phyloP scores from a whole-genome alignment of 2,113 vertebrate species.

The Enhydra lutris region DNA sequence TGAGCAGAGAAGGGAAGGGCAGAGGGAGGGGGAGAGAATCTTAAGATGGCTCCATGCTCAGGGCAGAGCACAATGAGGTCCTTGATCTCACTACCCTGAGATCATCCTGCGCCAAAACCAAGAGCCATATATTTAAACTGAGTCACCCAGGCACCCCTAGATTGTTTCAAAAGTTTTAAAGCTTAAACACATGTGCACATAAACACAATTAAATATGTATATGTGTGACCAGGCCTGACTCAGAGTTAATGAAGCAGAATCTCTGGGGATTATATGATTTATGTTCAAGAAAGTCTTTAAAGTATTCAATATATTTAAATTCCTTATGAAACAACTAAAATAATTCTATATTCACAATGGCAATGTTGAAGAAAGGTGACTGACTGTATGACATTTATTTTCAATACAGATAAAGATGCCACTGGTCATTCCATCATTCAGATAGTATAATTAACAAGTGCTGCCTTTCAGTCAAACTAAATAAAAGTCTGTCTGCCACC shows the following conservation, averaged over 20 bases:
- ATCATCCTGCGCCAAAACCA: not conserved
- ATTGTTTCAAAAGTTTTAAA: not conserved
- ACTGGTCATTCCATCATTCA: not conserved
- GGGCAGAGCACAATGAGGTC: not conserved
- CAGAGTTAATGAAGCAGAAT: not conserved
- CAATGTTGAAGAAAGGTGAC: not conserved
- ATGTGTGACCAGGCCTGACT: not conserved
- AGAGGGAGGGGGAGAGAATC: not conserved
- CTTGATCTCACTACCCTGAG: not conserved
- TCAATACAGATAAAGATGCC: not conserved
- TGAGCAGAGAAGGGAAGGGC: not conserved
- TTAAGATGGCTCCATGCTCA: not conserved
- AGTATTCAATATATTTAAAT: slow-evolving; percentile 18
- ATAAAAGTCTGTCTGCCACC: not conserved
- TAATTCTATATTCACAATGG: not conserved
- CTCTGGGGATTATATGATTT: not conserved
- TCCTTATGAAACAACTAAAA: not conserved
- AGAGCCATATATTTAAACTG: not conserved
- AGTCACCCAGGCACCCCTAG: not conserved
- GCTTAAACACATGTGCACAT: not conserved
- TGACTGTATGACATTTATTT: not conserved
- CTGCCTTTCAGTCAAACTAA: not conserved
- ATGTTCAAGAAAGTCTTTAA: not conserved
- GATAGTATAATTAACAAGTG: not conserved
- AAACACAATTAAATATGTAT: not conserved